A percentile compares a stretch with the other conserved stretches of the same genome.
phyloP scores from a whole-genome alignment of 2,113 vertebrate genomes.

The Tinamus guttatus region DNA sequence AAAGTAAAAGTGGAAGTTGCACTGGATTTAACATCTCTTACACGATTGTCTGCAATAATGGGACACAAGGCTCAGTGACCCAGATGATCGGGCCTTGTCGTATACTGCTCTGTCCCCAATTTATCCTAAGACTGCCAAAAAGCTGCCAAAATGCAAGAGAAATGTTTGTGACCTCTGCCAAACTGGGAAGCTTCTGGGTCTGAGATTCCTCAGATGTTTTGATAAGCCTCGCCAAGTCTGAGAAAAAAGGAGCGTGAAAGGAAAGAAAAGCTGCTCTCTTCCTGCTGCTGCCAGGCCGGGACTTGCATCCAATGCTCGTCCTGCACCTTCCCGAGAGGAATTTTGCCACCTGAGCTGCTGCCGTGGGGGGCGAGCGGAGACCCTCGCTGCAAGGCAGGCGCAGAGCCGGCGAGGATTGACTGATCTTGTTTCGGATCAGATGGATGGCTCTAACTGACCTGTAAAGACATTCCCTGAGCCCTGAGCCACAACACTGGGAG shows the following conservation, averaged over 20 bases:
- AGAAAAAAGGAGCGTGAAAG: neutral
- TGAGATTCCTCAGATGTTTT: neutral
- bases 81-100: conserved; percentile 10
- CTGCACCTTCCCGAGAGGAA: neutral
- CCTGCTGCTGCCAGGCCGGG: neutral
- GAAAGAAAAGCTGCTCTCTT: neutral
- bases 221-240: neutral
- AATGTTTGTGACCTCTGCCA: conserved; percentile 37
- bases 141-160: conserved; percentile 38
- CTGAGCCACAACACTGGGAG: conserved; percentile 73
- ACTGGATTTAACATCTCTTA: conserved; percentile 1
- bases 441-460: conserved; percentile 82
- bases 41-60: neutral
- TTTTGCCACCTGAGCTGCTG: neutral
- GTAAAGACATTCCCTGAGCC: conserved; percentile 74
- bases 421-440: conserved; percentile 77
- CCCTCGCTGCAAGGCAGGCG: neutral
- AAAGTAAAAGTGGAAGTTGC: conserved; percentile 15
- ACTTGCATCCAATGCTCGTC: neutral
- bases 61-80: neutral
- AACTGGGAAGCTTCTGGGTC: neutral
- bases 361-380: conserved; percentile 29
- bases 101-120: neutral
- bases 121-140: conserved; percentile 24
- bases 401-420: conserved; percentile 60